phyloP scores from a whole-genome alignment of 23 tunicate genomes.

The Trididemnum nubilum region DNA sequence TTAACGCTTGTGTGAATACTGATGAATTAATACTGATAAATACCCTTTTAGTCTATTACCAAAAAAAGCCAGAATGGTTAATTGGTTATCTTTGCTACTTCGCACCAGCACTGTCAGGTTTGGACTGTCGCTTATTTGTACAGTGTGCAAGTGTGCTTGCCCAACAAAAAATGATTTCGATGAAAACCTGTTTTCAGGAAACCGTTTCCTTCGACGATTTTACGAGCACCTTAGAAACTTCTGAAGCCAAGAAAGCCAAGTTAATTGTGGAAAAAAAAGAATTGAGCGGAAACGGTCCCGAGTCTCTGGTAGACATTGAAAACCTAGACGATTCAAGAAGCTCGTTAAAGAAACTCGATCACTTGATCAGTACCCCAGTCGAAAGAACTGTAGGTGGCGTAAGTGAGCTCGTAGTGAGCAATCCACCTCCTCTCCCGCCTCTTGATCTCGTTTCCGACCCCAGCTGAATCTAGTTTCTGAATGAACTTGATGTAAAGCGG shows the following conservation, averaged over 20 bases:
- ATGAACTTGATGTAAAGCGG: not conserved
- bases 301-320: constrained; percentile 54
- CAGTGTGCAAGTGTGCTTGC: no score
- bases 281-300: not conserved
- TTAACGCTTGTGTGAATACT: no score
- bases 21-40: no score
- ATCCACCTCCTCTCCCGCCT: constrained; percentile 86
- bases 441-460: constrained; percentile 83
- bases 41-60: no score
- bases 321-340: constrained; percentile 73
- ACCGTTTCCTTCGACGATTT: constrained; percentile 63
- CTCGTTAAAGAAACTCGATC: constrained; percentile 68
- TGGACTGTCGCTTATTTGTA: no score
- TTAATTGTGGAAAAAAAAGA: not conserved
- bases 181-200: constrained; percentile 51
- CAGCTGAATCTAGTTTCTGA: constrained; percentile 26
- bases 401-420: constrained; percentile 75
- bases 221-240: constrained; percentile 38
- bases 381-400: constrained; percentile 74
- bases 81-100: no score
- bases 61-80: no score
- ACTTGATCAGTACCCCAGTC: constrained; percentile 53
- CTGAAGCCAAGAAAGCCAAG: constrained; percentile 12
- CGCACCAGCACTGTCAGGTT: no score
- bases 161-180: no score